Conservation (phyloP, 2,888 invertebrate genomes). For the Drosophila glabriapex region DNA sequence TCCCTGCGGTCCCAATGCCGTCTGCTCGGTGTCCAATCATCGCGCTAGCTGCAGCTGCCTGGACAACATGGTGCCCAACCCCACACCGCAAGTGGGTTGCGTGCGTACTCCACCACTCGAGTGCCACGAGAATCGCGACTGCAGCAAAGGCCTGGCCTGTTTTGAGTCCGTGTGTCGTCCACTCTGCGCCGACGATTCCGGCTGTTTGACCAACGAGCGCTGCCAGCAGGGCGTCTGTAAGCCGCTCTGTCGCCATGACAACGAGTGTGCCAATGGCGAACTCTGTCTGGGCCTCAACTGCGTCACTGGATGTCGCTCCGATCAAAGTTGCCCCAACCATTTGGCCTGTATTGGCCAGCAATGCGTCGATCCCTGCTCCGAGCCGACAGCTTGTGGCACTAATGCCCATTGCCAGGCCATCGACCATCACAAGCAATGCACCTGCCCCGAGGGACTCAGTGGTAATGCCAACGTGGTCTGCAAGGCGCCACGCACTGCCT, state of each 20-base stretch:
- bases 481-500: conserved; percentile 89
- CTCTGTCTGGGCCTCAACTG: conserved; percentile 94
- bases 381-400: conserved; percentile 92
- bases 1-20: conserved; percentile 94
- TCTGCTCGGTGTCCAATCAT: conserved; percentile 92
- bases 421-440: conserved; percentile 91
- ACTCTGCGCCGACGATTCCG: conserved; percentile 90
- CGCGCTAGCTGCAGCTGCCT: conserved; percentile 93
- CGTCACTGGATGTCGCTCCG: conserved; percentile 92
- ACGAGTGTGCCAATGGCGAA: conserved; percentile 94
- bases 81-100: conserved; percentile 95
- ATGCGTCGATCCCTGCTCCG: conserved; percentile 91
- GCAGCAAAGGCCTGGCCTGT: conserved; percentile 90
- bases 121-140: conserved; percentile 92
- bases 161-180: conserved; percentile 91
- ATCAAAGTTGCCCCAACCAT: conserved; percentile 90
- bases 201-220: conserved; percentile 92
- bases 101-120: conserved; percentile 91
- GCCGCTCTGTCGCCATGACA: conserved; percentile 92
- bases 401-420: conserved; percentile 91
- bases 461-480: conserved; percentile 92
- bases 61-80: conserved; percentile 93
- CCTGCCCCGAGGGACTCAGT: conserved; percentile 89
- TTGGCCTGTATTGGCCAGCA: conserved; percentile 92
- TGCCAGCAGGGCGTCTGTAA: conserved; percentile 91